phyloP scores from a whole-genome alignment of 2,113 vertebrate species.

The Circaetus gallicus region DNA sequence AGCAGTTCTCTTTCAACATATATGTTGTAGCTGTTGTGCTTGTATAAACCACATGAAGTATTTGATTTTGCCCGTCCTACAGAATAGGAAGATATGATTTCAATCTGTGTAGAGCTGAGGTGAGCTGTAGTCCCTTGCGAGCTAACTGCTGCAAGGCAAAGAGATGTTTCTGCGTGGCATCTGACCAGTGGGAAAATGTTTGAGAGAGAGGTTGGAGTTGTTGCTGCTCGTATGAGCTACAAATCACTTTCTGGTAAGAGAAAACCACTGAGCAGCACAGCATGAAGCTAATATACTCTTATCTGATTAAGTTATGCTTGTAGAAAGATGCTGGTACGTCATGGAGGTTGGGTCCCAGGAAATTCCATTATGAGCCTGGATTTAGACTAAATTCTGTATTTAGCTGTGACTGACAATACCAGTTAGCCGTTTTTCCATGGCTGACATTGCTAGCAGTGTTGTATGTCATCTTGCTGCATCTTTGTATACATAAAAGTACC shows the following conservation, averaged over 20 bases:
- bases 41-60: neutral
- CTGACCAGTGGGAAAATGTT: neutral
- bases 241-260: neutral
- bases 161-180: neutral
- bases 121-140: rapidly evolving
- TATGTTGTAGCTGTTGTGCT: neutral
- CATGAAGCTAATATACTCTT: neutral
- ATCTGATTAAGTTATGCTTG: neutral
- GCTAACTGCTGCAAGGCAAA: neutral
- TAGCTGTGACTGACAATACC: neutral
- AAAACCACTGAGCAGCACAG: neutral
- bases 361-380: neutral
- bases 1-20: neutral
- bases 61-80: neutral
- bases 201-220: neutral
- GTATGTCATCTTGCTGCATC: neutral
- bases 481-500: neutral
- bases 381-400: neutral
- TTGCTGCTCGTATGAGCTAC: neutral
- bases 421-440: neutral
- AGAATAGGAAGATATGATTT: neutral
- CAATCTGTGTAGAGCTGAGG: neutral
- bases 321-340: neutral
- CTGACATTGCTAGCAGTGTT: neutral
- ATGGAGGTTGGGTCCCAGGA: rapidly evolving